Evolutionary conservation across 2,888 invertebrate genomes (phyloP).

Genomic region (Erannis defoliaria): DNA sequence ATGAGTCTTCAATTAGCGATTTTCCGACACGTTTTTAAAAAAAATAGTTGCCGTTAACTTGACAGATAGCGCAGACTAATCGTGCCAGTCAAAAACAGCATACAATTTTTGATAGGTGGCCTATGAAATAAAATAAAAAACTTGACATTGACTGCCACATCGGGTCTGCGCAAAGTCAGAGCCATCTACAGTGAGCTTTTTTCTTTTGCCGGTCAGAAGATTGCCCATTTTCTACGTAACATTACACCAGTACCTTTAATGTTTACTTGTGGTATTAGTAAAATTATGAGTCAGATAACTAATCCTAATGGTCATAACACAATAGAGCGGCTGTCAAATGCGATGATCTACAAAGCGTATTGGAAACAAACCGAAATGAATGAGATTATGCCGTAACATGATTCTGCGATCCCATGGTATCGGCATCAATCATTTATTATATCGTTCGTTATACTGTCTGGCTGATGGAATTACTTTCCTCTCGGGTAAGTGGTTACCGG

Average conservation of each 20-base stretch:
- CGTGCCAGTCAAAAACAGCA: too few species aligned
- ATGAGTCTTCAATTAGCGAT: too few species aligned
- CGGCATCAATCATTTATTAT: constrained; percentile 53
- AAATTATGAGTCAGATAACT: not conserved
- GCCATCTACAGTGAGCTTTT: too few species aligned
- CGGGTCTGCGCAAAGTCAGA: too few species aligned
- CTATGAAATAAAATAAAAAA: too few species aligned
- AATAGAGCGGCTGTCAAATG: constrained; percentile 24
- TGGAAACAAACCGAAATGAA: constrained; percentile 32
- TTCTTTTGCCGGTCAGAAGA: too few species aligned
- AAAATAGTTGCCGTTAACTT: too few species aligned
- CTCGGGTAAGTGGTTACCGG: constrained; percentile 17
- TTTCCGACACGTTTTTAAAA: too few species aligned
- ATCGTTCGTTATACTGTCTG: constrained; percentile 46
- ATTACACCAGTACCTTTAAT: too few species aligned
- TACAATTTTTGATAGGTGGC: too few species aligned
- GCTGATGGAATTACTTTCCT: constrained; percentile 53
- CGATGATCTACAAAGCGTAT: constrained; percentile 25
- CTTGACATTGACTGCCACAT: too few species aligned
- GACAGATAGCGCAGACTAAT: too few species aligned
- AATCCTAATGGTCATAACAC: constrained; percentile 4
- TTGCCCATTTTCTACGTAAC: not conserved
- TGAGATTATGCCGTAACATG: constrained; percentile 35
- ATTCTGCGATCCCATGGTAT: constrained; percentile 39
- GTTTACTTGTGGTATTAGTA: not conserved